These are phyloP conservation scores for Mythimna ferrago DNA, from an alignment of 2,888 invertebrate species.

Conservation along the genomic window DNA sequence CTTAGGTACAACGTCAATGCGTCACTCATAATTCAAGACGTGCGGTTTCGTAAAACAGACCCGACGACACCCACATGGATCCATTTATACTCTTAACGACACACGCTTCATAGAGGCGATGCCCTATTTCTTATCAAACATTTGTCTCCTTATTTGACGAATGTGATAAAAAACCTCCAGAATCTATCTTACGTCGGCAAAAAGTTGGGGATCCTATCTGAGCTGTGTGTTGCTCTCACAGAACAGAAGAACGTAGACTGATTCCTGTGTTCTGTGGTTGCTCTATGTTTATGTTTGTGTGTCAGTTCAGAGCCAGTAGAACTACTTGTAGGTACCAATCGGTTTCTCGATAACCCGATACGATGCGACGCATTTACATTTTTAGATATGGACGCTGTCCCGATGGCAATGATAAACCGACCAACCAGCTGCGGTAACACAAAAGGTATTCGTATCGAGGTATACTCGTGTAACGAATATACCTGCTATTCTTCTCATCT, in stretches of 20 bases:
- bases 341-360: not conserved
- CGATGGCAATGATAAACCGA: not conserved
- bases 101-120: not conserved
- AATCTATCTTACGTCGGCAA: not conserved
- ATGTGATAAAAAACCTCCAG: conserved; percentile 1
- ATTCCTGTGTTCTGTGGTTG: too few relatives aligned
- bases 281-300: too few relatives aligned
- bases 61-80: not conserved
- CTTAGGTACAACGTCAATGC: too few relatives aligned
- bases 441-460: not conserved
- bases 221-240: conserved; percentile 4
- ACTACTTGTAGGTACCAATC: conserved; percentile 3
- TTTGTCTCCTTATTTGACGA: not conserved
- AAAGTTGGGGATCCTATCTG: conserved; percentile 32
- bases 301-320: not conserved
- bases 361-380: not conserved
- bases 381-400: not conserved
- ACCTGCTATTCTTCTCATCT: not conserved
- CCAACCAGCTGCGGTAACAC: not conserved
- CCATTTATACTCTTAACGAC: too few relatives aligned
- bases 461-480: not conserved
- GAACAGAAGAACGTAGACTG: too few relatives aligned
- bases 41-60: too few relatives aligned
- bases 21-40: too few relatives aligned
- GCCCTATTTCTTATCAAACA: not conserved